These are phyloP conservation scores for Drosophila nannoptera DNA, from an alignment of 1,140 invertebrate species.

Conservation along the genomic window DNA sequence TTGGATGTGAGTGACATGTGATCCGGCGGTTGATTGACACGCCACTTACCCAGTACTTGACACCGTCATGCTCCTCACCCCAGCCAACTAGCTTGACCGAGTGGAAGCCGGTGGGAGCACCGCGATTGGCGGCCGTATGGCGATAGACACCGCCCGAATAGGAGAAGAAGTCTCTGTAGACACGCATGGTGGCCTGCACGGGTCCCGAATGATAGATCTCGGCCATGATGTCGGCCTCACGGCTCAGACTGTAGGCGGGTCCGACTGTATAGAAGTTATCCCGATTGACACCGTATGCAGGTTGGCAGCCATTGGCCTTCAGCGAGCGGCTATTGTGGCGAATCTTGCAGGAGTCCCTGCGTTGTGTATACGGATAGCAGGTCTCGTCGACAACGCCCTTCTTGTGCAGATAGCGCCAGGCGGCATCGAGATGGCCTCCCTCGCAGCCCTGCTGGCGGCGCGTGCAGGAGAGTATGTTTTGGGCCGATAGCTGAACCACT, in stretches of 20 bases:
- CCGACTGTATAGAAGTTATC: slow-evolving; percentile 87
- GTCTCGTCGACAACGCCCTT: slow-evolving; percentile 89
- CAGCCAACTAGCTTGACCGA: slow-evolving; percentile 95
- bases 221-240: slow-evolving; percentile 92
- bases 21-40: background rate
- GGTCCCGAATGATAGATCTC: slow-evolving; percentile 95
- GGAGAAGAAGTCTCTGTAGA: slow-evolving; percentile 94
- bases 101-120: slow-evolving; percentile 86
- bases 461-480: slow-evolving; percentile 93
- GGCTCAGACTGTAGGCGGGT: slow-evolving; percentile 89
- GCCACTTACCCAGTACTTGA: slow-evolving; percentile 92
- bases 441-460: slow-evolving; percentile 88
- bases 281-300: slow-evolving; percentile 79
- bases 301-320: slow-evolving; percentile 80
- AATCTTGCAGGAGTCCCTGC: slow-evolving; percentile 82
- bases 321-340: slow-evolving; percentile 80
- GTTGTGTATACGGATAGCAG: slow-evolving; percentile 90
- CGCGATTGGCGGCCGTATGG: slow-evolving; percentile 81
- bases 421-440: slow-evolving; percentile 92
- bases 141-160: slow-evolving; percentile 91
- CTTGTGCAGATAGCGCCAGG: slow-evolving; percentile 92
- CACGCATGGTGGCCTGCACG: slow-evolving; percentile 95
- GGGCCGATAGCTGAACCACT: slow-evolving; percentile 86
- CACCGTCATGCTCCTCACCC: slow-evolving; percentile 86
- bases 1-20: background rate